A percentile compares a stretch with the other conserved stretches of the same genome.
Evolutionary conservation across 2,888 invertebrate species (phyloP).

Genomic region (Lamellibrachia satsuma): DNA sequence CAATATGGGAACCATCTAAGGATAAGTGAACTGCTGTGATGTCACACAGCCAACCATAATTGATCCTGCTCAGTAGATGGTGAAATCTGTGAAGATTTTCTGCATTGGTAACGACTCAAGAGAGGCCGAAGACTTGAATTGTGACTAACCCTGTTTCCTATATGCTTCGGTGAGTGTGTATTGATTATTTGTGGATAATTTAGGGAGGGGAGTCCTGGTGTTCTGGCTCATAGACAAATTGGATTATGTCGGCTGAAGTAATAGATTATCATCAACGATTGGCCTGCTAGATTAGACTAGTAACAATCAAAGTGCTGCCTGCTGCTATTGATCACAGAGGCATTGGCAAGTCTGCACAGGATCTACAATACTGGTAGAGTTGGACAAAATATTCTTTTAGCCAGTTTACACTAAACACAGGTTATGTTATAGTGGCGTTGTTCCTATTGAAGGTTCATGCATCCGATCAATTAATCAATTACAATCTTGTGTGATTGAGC

Average conservation of each 20-base stretch:
- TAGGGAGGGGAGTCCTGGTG: background rate
- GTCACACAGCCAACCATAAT: background rate
- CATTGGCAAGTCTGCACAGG: background rate
- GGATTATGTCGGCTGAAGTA: background rate
- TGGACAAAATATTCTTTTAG: background rate
- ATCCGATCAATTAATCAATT: too few relatives aligned
- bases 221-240: background rate
- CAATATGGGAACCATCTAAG: background rate
- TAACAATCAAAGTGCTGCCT: background rate
- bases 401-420: background rate
- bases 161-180: background rate
- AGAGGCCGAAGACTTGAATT: background rate
- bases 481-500: too few relatives aligned
- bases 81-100: background rate
- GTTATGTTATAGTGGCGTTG: too few relatives aligned
- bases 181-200: constrained; percentile 4
- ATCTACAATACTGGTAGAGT: background rate
- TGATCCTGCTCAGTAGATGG: background rate
- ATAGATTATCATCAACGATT: constrained; percentile 5
- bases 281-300: background rate
- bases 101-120: background rate
- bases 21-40: background rate
- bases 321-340: background rate
- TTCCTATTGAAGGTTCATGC: too few relatives aligned
- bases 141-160: background rate